phyloP scores from a whole-genome alignment of 2,113 vertebrate species.

The Peromyscus leucopus region DNA sequence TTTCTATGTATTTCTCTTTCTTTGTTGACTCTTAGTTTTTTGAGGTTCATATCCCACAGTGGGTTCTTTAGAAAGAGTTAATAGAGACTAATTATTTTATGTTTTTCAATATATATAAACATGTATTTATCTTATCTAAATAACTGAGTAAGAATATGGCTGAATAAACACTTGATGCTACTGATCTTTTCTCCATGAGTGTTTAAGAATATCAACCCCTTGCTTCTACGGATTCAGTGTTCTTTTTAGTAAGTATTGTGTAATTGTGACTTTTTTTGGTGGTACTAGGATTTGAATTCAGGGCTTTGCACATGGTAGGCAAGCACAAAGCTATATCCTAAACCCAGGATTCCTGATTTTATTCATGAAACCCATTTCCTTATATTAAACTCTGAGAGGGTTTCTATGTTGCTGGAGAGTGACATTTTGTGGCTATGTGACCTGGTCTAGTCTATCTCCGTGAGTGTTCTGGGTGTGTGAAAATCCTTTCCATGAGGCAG shows the following conservation, averaged over 20 bases:
- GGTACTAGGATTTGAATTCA: not conserved
- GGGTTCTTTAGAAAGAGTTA: not conserved
- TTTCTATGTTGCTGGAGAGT: not conserved
- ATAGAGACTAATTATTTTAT: not conserved
- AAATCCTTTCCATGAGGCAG: not conserved
- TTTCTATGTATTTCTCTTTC: not conserved
- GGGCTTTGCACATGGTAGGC: not conserved
- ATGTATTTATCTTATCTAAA: not conserved
- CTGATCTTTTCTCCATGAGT: not conserved
- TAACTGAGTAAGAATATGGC: not conserved
- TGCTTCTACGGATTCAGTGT: not conserved
- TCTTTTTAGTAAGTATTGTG: not conserved
- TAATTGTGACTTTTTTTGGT: not conserved
- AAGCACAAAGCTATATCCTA: not conserved
- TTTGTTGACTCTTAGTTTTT: not conserved
- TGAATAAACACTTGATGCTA: not conserved
- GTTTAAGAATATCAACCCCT: not conserved
- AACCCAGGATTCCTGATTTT: not conserved
- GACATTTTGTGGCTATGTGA: not conserved
- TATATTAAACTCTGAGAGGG: not conserved
- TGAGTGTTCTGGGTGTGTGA: not conserved
- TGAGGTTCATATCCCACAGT: not conserved
- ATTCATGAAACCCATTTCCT: not conserved
- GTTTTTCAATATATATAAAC: not conserved
- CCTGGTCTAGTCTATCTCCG: not conserved